These are phyloP conservation scores for Dusona sp. DNA, from an alignment of 2,888 invertebrate genomes.

Conservation along the genomic window DNA sequence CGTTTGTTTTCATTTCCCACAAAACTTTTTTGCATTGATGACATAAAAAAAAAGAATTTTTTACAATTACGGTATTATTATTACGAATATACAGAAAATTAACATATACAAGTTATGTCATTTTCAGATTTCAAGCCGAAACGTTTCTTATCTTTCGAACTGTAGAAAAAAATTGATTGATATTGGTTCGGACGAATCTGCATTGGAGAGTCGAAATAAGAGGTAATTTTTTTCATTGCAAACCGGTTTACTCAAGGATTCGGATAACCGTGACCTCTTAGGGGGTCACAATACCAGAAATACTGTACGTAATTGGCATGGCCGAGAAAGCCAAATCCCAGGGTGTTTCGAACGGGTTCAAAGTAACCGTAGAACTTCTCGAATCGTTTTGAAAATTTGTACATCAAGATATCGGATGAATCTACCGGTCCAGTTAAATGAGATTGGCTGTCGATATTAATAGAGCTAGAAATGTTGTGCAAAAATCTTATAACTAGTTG, in stretches of 20 bases:
- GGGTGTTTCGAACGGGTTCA: constrained; percentile 27
- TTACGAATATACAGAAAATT: not conserved
- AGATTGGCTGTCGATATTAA: not conserved
- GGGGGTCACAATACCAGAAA: constrained; percentile 53
- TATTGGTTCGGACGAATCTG: not conserved
- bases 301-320: constrained; percentile 58
- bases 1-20: constrained; percentile 13
- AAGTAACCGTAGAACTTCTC: constrained; percentile 34
- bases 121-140: not conserved
- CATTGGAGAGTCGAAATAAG: not conserved
- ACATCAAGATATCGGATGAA: constrained; percentile 14
- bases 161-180: constrained; percentile 8
- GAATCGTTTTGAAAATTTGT: constrained; percentile 21
- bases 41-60: not conserved
- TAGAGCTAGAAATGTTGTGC: not conserved
- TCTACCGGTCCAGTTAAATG: constrained; percentile 16
- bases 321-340: constrained; percentile 46
- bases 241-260: constrained; percentile 65
- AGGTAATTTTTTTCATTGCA: constrained; percentile 41
- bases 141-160: not conserved
- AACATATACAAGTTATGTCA: not conserved
- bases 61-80: not conserved
- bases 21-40: not conserved
- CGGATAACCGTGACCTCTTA: constrained; percentile 64
- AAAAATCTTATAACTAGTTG: not conserved